Evolutionary conservation across 2,797 vertebrate genomes (phyloP), one percentile per base, ranked within the genome.

Genomic region (Hyperoplus immaculatus): DNA sequence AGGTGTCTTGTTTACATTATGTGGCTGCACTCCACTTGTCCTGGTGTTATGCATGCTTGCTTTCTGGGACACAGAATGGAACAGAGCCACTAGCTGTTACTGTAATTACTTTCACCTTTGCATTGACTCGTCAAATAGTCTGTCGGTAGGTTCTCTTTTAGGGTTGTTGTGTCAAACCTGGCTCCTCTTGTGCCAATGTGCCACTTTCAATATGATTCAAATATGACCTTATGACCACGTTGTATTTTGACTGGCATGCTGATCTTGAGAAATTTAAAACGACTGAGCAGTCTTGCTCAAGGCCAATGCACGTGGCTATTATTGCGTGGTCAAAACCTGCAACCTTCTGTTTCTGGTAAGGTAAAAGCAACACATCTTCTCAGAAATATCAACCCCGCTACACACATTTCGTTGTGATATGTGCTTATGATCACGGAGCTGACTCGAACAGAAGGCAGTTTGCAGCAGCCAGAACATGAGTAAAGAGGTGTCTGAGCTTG

Each of bases 261-360:
- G 4, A 47, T 54, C 7, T 51, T 4, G 18, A 51, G 46, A 11
- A 7, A 16, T 15, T 18, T 11, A 18, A 1, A 12, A 29, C 0
- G 0, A 41, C 11, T 14, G 14, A 59, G 14, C n/a, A 13, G 5
- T n/a, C 2, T 47, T 49, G 13, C 10, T 43, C 18, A 59, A 11
- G 3, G 8, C 13, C 21, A 21, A 21, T 21, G 21, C 12, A 47
- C 15, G 14, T 21, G 8, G 41, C 21, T 18, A 6, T 0, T 38
- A 10, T 3, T 14, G 3, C 15, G 3, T 1, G 39, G 65, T 73
- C 12, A 74, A 51, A 49, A 21, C 38, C 41, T 69, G 65, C 18
- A 10, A 58, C 14, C 11, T 38, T 71, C 18, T 14, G 18, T 78
- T 87, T 82, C 56, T 29, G 15, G 0, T 45, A 64, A 76, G 4